Evolutionary conservation across 2,888 invertebrate species (phyloP), one percentile per base, ranked within the genome.

Genomic region (Watsonalla binaria): DNA sequence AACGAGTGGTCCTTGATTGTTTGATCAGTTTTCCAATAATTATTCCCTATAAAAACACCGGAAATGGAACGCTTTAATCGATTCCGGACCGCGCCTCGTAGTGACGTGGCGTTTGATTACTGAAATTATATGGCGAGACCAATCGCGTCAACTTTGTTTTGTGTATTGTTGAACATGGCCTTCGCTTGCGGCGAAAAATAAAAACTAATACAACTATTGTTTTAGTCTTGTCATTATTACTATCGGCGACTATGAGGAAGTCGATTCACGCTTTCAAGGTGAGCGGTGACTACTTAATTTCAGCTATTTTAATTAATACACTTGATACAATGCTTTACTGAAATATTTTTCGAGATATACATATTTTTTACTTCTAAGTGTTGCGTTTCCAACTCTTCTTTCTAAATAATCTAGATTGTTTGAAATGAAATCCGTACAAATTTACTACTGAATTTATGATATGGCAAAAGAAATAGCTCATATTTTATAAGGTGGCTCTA

Each of bases 171-270:
- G 66, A 71, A 68, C 68, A 66, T 72, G 85, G 70, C 90, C 90
- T 90, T 89, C 87, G 68, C 71, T 72, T 74, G 72, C 65, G 63
- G 73, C 72, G 80, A 83, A 86, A 88, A 84, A 83, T 84, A 86
- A 88, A 90, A 87, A 87, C 86, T 86, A 85, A 88, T 87, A 86
- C 81, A 78, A 82, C 80, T 86, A 90, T 90, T 90, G 90, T 90
- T 84, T 90, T 85, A 90, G 80, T 80, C 76, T 77, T 82, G 85
- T 82, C 86, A 84, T 86, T 86, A 88, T 86, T 79, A 42, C 42
- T 42, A 86, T 84, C 82, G 74, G 68, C 69, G 68, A 63, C 77
- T 72, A 82, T 67, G 74, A 89, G 90, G 90, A 90, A 89, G 88
- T 86, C 75, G 77, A 84, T 86, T 87, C 75, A 70, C 71, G 71